Evolutionary conservation across 2,797 vertebrate genomes (phyloP), one percentile per base, ranked within the genome.

Genomic region (Allobates femoralis): DNA sequence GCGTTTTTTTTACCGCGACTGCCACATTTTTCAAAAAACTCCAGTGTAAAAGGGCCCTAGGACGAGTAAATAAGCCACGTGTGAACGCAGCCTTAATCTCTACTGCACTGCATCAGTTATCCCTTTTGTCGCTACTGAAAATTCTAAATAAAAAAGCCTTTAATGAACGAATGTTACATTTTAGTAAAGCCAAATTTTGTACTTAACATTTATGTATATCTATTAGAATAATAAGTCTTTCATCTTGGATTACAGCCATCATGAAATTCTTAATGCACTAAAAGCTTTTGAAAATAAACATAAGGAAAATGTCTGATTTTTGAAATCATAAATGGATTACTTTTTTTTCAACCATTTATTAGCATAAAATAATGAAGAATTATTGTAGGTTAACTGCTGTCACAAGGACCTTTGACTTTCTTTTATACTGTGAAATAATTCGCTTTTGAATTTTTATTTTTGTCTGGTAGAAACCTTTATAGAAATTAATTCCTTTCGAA

Each of bases 281-380:
- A 87, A 84, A 87, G 86, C 86, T 87, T n/a, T 87, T 84, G 16
- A 87, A 87, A 87, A 84, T 87, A 87, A 87, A 87, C 86, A 87
- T 7, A 84, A 66, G 28, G 7, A 74, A 58, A 83, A 69, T 79
- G 8, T 60, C 15, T 73, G 67, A 23, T 83, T 67, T n/a, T 77
- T 50, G 28, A 83, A 83, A 84, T 87, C 66, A 73, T 84, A 41
- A 32, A 79, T 62, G 23, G 55, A 74, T 64, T 83, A 73, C 73
- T 84, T 86, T 74, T 62, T 69, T 32, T 14, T 18, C 28, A 71
- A 41, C 7, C 41, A 46, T 64, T 60, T 83, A 74, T 79, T 74
- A 79, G 51, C 41, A 23, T 73, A 7, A 53, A 28, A 79, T 58
- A 23, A 37, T 62, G n/a, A 37, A 34, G 86, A 84, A 53, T 71